A percentile compares a stretch with the other conserved stretches of the same genome.
Conservation (phyloP, 2,113 vertebrate species). For the Myiopsitta monachus region DNA sequence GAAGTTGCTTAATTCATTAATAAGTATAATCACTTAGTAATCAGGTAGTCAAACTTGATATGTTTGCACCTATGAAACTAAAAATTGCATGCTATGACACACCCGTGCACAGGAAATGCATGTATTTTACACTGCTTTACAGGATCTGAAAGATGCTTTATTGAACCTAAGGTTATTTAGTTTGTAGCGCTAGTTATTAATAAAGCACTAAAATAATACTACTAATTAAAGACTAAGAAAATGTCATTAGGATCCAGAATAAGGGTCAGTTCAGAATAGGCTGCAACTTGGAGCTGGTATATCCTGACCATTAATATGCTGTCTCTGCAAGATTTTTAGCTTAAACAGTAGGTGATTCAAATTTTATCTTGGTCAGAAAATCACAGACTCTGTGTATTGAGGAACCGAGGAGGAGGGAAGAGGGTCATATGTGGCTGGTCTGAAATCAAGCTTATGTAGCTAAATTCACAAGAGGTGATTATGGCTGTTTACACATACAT, state of each 20-base stretch:
- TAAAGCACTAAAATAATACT: not conserved
- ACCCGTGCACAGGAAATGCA: not conserved
- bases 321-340: not conserved
- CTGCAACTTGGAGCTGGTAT: not conserved
- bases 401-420: rapidly evolving
- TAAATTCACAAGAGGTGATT: not conserved
- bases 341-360: not conserved
- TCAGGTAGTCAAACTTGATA: not conserved
- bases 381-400: rapidly evolving
- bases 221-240: conserved; percentile 21
- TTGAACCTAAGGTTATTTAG: not conserved
- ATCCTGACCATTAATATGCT: not conserved
- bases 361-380: not conserved
- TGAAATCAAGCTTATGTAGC: not conserved
- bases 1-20: conserved; percentile 22
- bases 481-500: not conserved
- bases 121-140: not conserved
- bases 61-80: conserved; percentile 11
- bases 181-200: not conserved
- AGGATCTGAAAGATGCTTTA: not conserved
- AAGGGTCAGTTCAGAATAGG: not conserved
- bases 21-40: conserved; percentile 10
- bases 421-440: not conserved
- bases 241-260: not conserved
- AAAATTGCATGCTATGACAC: not conserved